These are phyloP conservation scores for Apis cerana DNA, from an alignment of 1,140 invertebrate species.

Conservation along the genomic window DNA sequence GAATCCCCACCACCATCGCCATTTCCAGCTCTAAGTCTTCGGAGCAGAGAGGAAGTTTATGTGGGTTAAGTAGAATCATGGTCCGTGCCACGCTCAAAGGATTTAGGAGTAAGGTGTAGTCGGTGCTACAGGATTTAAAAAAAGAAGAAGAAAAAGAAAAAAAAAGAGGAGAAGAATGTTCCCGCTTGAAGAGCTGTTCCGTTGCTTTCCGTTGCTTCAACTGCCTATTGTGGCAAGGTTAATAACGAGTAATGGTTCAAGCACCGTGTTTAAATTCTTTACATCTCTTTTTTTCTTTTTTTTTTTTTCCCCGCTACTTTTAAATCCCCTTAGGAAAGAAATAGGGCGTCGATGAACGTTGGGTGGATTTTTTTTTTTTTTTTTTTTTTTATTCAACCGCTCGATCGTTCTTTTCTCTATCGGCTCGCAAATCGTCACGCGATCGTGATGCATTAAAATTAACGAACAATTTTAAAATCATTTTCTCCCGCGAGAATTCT, in stretches of 20 bases:
- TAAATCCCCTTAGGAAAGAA: neutral
- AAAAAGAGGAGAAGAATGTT: neutral
- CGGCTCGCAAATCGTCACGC: no score
- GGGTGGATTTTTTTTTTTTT: neutral
- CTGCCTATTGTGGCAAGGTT: slow-evolving; percentile 44
- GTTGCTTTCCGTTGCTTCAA: slow-evolving; percentile 32
- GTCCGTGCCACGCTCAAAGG: slow-evolving; percentile 60
- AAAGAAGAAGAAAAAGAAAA: neutral
- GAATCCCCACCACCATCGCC: slow-evolving; percentile 55
- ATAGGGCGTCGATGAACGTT: neutral
- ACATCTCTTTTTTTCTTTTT: no score
- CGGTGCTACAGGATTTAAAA: slow-evolving; percentile 44
- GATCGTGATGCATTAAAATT: no score
- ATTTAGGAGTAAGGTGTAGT: slow-evolving; percentile 59
- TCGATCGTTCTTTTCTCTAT: no score
- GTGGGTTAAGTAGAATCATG: slow-evolving; percentile 69
- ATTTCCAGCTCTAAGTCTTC: slow-evolving; percentile 62
- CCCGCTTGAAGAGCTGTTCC: slow-evolving; percentile 15
- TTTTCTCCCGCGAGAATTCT: no score
- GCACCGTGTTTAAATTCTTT: slow-evolving; percentile 32
- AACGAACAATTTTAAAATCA: no score
- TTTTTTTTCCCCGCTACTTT: neutral
- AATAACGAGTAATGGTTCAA: slow-evolving; percentile 48
- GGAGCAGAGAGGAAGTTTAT: slow-evolving; percentile 59
- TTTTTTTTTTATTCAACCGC: no score